These are phyloP conservation scores for Steinernema scapterisci DNA, from an alignment of 2,888 invertebrate genomes.

Conservation along the genomic window DNA sequence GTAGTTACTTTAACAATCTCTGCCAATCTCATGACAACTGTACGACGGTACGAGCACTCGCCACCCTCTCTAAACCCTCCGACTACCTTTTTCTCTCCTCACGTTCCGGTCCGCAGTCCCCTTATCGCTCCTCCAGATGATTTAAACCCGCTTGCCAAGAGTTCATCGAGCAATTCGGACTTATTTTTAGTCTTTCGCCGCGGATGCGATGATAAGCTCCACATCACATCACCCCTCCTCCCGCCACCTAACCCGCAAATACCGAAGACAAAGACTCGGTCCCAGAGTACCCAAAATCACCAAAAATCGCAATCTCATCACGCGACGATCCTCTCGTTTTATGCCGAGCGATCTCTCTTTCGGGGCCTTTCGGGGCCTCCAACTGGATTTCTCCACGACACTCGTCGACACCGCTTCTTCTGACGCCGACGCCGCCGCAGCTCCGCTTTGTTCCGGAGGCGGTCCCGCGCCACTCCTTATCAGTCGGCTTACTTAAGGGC, in stretches of 20 bases:
- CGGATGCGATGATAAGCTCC: background rate
- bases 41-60: too few species aligned
- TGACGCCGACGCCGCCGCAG: background rate
- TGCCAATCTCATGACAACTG: too few species aligned
- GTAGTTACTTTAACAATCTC: too few species aligned
- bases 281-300: background rate
- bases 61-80: background rate
- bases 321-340: background rate
- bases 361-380: background rate
- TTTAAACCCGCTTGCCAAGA: background rate
- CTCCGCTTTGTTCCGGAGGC: slow-evolving; percentile 21
- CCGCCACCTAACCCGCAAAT: background rate
- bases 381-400: background rate
- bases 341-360: background rate
- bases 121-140: background rate
- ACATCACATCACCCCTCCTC: background rate
- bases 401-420: slow-evolving; percentile 17
- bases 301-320: background rate
- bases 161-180: background rate
- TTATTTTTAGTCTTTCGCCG: slow-evolving; percentile 19
- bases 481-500: slow-evolving; percentile 25
- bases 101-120: background rate
- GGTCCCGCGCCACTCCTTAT: slow-evolving; percentile 26
- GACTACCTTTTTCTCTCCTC: background rate
- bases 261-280: background rate